phyloP scores from a whole-genome alignment of 2,888 invertebrate species.

The Macrophya alboannulata region DNA sequence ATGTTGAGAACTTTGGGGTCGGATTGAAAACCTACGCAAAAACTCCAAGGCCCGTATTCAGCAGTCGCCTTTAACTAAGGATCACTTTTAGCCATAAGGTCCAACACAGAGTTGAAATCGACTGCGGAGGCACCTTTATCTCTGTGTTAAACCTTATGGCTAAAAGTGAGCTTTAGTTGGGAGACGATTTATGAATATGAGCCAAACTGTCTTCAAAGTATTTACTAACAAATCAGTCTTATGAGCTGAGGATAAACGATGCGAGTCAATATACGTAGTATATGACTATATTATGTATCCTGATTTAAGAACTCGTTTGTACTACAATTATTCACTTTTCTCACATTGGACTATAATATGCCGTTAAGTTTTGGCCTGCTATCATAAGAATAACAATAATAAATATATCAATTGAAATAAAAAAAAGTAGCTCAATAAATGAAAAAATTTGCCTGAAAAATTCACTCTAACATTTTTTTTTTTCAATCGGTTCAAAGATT shows the following conservation, averaged over 20 bases:
- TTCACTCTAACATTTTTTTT: not conserved
- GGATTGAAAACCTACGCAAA: not conserved
- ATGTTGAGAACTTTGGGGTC: not conserved
- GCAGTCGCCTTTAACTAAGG: too few relatives aligned
- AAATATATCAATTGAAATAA: not conserved
- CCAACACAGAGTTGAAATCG: too few relatives aligned
- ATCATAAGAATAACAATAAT: not conserved
- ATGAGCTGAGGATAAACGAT: constrained; percentile 17
- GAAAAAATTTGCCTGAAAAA: not conserved
- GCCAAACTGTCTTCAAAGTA: not conserved
- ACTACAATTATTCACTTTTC: not conserved
- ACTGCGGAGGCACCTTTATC: too few relatives aligned
- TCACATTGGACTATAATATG: not conserved
- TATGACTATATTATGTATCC: not conserved
- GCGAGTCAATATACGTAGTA: not conserved
- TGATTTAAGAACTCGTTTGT: constrained; percentile 7
- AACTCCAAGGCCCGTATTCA: too few relatives aligned
- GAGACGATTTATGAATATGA: too few relatives aligned
- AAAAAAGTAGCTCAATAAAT: not conserved
- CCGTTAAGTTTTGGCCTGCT: not conserved
- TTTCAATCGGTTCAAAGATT: not conserved
- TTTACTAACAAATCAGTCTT: constrained; percentile 38
- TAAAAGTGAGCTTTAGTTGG: too few relatives aligned
- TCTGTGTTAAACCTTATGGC: too few relatives aligned
- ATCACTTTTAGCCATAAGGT: too few relatives aligned